Evolutionary conservation across 2,888 invertebrate species (phyloP), one percentile per base, ranked within the genome.

Genomic region (Amphipoea oculea): DNA sequence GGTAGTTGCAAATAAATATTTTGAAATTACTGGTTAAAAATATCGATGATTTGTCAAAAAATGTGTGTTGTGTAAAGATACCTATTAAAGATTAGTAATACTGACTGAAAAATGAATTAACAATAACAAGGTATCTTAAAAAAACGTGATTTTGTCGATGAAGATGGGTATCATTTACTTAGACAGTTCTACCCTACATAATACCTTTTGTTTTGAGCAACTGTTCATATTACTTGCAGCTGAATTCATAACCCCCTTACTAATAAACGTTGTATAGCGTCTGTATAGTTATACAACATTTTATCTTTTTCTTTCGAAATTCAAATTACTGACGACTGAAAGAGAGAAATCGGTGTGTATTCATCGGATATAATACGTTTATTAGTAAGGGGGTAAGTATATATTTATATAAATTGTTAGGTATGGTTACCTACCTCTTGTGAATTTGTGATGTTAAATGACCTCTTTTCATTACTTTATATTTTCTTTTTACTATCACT

Each of bases 41-140:
- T 5, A 9, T 17, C 9, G 5, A 57, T 54, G 12, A 12, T 70
- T 45, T 17, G 11, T 1, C 7, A n/a, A 60, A 54, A 14, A 48
- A 63, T 57, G 1, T 48, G 45, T 73, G 54, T 62, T 60, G 12
- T 4, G 48, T 11, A 1, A 4, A 29, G 1, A 36, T 14, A 36
- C 5, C 20, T 29, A 65, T 63, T 57, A 76, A 85, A 42, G 48
- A 73, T 51, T 36, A 1, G 20, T 45, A 29, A 54, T 40, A 40
- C 20, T n/a, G 1, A 42, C 12, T n/a, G 20, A 36, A 85, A 72
- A 51, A 40, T 42, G 40, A 42, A 7, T 20, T 7, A 45, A 51
- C 2, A 6, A 72, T 7, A 45, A 51, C 2, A 6, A 72, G 0
- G 23, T 72, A 45, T 48, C 29, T 11, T n/a, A 11, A 14, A 23